These are phyloP conservation scores for Leptodactylus fallax DNA, from an alignment of 2,797 vertebrate species.

Conservation along the genomic window DNA sequence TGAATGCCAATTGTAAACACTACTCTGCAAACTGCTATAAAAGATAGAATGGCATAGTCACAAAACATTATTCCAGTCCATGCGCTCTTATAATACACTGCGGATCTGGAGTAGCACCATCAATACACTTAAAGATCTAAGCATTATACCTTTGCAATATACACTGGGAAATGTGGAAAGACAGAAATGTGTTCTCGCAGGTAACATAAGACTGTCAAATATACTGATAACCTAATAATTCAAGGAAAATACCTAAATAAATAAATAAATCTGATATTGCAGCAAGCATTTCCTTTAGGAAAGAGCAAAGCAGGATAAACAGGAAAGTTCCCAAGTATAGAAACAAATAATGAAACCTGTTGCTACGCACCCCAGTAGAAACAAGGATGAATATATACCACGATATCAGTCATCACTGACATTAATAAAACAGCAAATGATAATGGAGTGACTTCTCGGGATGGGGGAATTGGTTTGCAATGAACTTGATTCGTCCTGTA, in stretches of 20 bases:
- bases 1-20: conserved; percentile 47
- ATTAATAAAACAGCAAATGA: no score
- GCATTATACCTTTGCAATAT: neutral
- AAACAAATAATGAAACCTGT: no score
- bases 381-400: no score
- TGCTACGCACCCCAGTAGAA: no score
- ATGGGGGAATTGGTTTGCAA: no score
- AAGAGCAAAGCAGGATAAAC: no score
- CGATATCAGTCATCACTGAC: no score
- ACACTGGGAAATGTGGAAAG: neutral
- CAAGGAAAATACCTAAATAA: neutral
- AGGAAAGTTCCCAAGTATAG: no score
- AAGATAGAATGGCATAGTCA: conserved; percentile 16
- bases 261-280: no score
- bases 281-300: no score
- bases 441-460: no score
- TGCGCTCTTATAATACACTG: conserved; percentile 6
- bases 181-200: neutral
- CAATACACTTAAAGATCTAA: conserved; percentile 13
- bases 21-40: conserved; percentile 31
- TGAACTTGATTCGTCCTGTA: no score
- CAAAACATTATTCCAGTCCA: conserved; percentile 10
- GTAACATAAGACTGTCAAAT: neutral
- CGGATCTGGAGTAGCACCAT: neutral
- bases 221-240: neutral